Percentiles rank a stretch among this genome's conserved stretches.
phyloP scores from a whole-genome alignment of 2,797 vertebrate species.

The Esox lucius region DNA sequence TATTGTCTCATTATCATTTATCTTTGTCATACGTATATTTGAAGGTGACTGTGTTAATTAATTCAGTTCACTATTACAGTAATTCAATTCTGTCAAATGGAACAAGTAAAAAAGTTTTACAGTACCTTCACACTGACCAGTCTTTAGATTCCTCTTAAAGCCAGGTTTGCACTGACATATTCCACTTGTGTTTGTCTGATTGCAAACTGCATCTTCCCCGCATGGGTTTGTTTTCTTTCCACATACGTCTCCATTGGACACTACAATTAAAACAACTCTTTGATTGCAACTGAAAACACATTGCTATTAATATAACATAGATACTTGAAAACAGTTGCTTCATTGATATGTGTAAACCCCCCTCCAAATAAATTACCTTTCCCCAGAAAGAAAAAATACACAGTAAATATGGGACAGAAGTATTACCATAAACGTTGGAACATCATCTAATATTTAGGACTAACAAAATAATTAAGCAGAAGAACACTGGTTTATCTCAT shows the following conservation, averaged over 20 bases:
- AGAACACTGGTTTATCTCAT: background rate
- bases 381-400: conserved; percentile 39
- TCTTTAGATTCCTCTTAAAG: conserved; percentile 90
- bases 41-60: background rate
- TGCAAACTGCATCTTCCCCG: conserved; percentile 93
- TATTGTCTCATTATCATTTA: background rate
- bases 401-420: conserved; percentile 46
- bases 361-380: conserved; percentile 29
- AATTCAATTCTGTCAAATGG: background rate
- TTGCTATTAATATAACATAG: conserved; percentile 24
- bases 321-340: conserved; percentile 54
- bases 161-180: conserved; percentile 93
- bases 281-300: conserved; percentile 50
- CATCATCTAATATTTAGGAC: conserved; percentile 41
- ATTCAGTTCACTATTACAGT: background rate
- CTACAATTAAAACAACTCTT: conserved; percentile 72
- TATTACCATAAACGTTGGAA: conserved; percentile 65
- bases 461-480: background rate
- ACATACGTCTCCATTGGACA: conserved; percentile 85
- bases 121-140: conserved; percentile 92
- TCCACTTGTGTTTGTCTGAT: conserved; percentile 86
- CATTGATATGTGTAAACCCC: conserved; percentile 60
- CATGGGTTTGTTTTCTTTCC: conserved; percentile 91
- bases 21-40: background rate
- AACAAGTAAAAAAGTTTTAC: conserved; percentile 1